These are phyloP conservation scores for Anthoscopus minutus DNA, from an alignment of 2,113 vertebrate species.

Conservation along the genomic window DNA sequence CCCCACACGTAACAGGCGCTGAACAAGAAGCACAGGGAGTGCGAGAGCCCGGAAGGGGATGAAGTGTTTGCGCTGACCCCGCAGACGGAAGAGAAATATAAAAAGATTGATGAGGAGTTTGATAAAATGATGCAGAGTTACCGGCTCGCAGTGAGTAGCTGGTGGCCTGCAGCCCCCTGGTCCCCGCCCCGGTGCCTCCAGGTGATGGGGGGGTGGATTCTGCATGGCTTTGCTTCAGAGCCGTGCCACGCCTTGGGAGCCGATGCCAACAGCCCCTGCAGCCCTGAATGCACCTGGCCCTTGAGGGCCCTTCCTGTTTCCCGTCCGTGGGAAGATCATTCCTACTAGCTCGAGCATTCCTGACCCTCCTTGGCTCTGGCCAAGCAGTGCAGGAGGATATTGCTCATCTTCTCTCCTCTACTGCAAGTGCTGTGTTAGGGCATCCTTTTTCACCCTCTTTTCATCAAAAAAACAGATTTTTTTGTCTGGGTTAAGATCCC, in stretches of 20 bases:
- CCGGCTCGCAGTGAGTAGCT: conserved; percentile 99
- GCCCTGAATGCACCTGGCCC: not conserved
- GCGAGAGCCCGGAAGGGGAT: conserved; percentile 95
- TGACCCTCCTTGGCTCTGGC: not conserved
- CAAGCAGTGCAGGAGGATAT: not conserved
- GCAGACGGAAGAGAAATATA: conserved; percentile 99
- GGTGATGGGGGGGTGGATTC: not conserved
- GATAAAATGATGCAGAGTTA: conserved; percentile 99
- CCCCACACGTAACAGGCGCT: conserved; percentile 78
- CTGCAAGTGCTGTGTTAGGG: not conserved
- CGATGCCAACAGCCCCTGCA: not conserved
- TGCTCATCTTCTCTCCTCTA: not conserved
- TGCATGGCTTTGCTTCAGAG: conserved; percentile 65
- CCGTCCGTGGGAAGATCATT: not conserved
- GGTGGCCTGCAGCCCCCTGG: conserved; percentile 52
- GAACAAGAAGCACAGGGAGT: conserved; percentile 99
- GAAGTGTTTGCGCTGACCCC: conserved; percentile 96
- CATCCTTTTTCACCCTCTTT: not conserved
- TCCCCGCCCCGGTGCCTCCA: conserved; percentile 1
- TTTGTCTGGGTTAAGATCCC: not conserved
- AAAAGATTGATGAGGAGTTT: conserved; percentile 99
- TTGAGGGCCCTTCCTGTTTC: not conserved
- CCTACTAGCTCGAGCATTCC: not conserved
- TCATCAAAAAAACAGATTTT: rapidly evolving
- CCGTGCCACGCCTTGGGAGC: conserved; percentile 15